Evolutionary conservation across 2,113 vertebrate species (phyloP), one percentile per base, ranked within the genome.

Genomic region (Galeopterus variegatus): DNA sequence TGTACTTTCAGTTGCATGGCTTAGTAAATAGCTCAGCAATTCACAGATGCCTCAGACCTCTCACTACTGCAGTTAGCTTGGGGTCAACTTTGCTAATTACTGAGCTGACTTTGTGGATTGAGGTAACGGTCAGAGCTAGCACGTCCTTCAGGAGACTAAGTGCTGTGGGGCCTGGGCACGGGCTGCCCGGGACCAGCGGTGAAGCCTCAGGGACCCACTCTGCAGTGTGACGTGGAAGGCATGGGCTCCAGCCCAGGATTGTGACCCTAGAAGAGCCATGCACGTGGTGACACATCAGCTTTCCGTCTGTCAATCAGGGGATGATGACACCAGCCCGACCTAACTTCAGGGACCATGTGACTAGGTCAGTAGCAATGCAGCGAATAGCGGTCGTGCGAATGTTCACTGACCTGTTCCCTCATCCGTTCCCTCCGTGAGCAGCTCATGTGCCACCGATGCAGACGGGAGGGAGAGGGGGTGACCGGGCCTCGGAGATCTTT

Each of bases 11-110:
- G 67, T 75, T 76, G 50, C 0, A 12, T 92, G 48, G 87, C 92
- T 96, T 96, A 54, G 36, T 54, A 96, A 98, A 94, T 92, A 41
- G 41, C 41, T 84, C 95, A 97, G 79, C 93, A 41, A 41, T 76
- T 75, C 50, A 15, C 75, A 84, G 69, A 65, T 82, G 28, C 48
- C 52, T 5, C 87, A 58, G 41, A 88, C 69, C 48, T 97, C 96
- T 94, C 90, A 95, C 92, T 23, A 75, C 73, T n/a, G 31, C 93
- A 90, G 21, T 19, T 52, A 75, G 14, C 85, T 97, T 97, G 96
- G 95, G 62, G 48, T 33, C 52, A 97, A 64, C 45, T 91, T 82
- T 77, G 52, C 67, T 97, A 79, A 97, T 97, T 97, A 95, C 97
- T 96, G 94, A 94, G 41, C 69, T 90, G 15, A 70, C 50, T 93